Evolutionary conservation across 2,113 vertebrate species (phyloP).

Genomic region (Chaetops frenatus): DNA sequence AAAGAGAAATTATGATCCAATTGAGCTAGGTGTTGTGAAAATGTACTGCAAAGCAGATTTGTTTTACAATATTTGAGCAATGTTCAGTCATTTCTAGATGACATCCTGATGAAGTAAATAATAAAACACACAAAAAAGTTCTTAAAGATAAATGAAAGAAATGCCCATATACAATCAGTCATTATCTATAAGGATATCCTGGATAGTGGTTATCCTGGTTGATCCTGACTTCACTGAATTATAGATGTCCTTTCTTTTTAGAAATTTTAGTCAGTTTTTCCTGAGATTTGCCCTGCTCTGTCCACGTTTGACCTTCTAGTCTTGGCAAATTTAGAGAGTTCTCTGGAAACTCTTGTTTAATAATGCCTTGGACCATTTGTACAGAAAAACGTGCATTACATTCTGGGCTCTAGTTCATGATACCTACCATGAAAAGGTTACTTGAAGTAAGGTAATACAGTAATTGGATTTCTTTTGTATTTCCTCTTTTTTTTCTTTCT

Average conservation of each 20-base stretch:
- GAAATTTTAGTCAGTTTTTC: not conserved
- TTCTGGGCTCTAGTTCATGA: not conserved
- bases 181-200: not conserved
- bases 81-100: not conserved
- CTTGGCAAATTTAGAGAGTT: not conserved
- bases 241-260: not conserved
- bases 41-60: not conserved
- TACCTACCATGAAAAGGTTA: not conserved
- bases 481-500: not conserved
- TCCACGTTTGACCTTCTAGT: not conserved
- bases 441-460: not conserved
- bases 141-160: not conserved
- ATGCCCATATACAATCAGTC: not conserved
- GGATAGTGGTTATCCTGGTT: not conserved
- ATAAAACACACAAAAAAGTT: not conserved
- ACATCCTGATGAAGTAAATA: not conserved
- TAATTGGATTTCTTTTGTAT: not conserved
- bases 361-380: not conserved
- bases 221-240: not conserved
- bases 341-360: not conserved
- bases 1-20: not conserved
- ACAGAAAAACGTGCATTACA: not conserved
- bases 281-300: not conserved
- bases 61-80: not conserved
- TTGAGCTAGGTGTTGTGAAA: not conserved